Percentiles rank a stretch among this genome's conserved stretches.
These are phyloP conservation scores for Psophia crepitans DNA, from an alignment of 2,113 vertebrate species.

Conservation along the genomic window DNA sequence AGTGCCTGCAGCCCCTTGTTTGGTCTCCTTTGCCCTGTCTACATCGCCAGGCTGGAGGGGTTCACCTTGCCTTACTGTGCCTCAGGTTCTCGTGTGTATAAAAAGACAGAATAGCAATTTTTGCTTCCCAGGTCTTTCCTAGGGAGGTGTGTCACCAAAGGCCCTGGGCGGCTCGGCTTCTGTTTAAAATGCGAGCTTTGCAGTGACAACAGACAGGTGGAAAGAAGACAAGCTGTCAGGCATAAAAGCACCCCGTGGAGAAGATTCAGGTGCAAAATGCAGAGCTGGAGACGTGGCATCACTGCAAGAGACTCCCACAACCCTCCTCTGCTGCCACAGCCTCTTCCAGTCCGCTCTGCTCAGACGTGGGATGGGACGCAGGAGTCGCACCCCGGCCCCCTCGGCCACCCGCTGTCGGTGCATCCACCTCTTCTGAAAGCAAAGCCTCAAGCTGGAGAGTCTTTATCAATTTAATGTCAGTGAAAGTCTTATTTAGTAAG, in stretches of 20 bases:
- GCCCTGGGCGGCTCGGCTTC: fast-evolving
- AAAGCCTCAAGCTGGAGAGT: not conserved
- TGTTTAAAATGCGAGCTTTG: not conserved
- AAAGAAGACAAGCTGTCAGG: not conserved
- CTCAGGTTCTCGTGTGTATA: not conserved
- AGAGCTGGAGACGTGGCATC: not conserved
- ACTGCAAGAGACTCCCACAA: not conserved
- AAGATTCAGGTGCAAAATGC: not conserved
- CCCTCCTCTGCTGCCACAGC: not conserved
- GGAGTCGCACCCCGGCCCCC: not conserved
- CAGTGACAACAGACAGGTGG: not conserved
- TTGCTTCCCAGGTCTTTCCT: not conserved
- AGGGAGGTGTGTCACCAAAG: not conserved
- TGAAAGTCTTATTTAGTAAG: not conserved
- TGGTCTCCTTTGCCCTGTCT: not conserved
- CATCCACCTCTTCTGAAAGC: not conserved
- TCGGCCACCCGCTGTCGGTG: fast-evolving
- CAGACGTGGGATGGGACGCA: fast-evolving
- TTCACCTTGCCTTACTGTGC: not conserved
- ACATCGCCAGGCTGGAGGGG: not conserved
- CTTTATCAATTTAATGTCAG: not conserved
- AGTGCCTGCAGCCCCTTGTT: not conserved
- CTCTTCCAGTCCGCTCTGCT: not conserved
- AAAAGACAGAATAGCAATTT: not conserved
- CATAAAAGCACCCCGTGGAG: fast-evolving